phyloP scores from a whole-genome alignment of 1,140 invertebrate species.

The Drosophila miranda region DNA sequence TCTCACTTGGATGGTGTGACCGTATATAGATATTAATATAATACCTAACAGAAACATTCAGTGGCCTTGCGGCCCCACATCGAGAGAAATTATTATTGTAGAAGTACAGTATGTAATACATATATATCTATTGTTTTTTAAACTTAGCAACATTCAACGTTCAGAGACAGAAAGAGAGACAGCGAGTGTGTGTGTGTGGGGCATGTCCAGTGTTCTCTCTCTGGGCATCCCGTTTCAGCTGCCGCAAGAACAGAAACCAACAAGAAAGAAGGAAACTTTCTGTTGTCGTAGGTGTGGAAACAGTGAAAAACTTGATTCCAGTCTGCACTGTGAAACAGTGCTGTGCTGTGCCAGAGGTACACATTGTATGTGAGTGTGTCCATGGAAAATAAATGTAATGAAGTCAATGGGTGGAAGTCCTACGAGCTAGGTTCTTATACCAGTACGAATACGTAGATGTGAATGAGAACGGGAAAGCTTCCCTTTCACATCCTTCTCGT shows the following conservation, averaged over 20 bases:
- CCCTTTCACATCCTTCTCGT: slow-evolving; percentile 8
- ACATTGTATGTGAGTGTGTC: too few species aligned
- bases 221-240: slow-evolving; percentile 51
- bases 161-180: slow-evolving; percentile 45
- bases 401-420: too few species aligned
- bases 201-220: slow-evolving; percentile 11
- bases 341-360: too few species aligned
- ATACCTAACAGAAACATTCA: slow-evolving; percentile 39
- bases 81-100: slow-evolving; percentile 19
- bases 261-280: slow-evolving; percentile 15
- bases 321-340: too few species aligned
- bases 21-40: too few species aligned
- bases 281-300: neutral
- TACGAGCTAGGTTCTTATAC: slow-evolving; percentile 17
- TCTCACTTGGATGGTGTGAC: too few species aligned
- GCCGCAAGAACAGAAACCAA: slow-evolving; percentile 41
- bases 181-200: slow-evolving; percentile 52
- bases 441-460: slow-evolving; percentile 10
- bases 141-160: slow-evolving; percentile 66
- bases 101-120: slow-evolving; percentile 17
- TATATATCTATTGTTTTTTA: neutral
- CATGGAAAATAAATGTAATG: too few species aligned
- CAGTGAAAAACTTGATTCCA: too few species aligned
- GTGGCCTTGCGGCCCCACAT: slow-evolving; percentile 28
- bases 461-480: neutral